Percentiles rank a stretch among this genome's conserved stretches.
These are phyloP conservation scores for Oophaga pumilio DNA, from an alignment of 2,113 vertebrate species.

Conservation along the genomic window DNA sequence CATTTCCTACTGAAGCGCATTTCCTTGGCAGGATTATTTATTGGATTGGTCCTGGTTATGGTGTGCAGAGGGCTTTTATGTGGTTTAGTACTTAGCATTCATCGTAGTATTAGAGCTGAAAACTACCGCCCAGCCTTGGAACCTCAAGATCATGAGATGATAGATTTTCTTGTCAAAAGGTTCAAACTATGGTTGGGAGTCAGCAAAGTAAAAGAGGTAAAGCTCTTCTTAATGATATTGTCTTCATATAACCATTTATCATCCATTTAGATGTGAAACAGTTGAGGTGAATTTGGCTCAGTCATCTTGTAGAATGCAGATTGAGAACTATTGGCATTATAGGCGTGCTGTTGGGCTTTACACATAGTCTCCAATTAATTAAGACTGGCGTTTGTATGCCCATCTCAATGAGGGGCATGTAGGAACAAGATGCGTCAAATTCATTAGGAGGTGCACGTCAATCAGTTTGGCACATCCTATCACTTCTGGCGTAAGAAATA, in stretches of 20 bases:
- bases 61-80: conserved; percentile 68
- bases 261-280: not conserved
- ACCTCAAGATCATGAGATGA: conserved; percentile 80
- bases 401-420: too few relatives aligned
- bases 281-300: not conserved
- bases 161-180: conserved; percentile 80
- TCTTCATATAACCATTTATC: not conserved
- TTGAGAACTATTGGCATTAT: not conserved
- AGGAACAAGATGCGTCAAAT: too few relatives aligned
- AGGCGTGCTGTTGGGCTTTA: not conserved
- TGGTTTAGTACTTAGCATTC: conserved; percentile 67
- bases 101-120: conserved; percentile 66
- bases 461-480: too few relatives aligned
- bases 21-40: conserved; percentile 67
- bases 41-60: conserved; percentile 65
- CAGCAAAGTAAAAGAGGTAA: conserved; percentile 78
- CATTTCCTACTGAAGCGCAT: conserved; percentile 60
- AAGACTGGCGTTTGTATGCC: too few relatives aligned
- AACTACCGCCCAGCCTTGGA: conserved; percentile 68
- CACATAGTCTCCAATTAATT: not conserved
- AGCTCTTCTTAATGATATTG: not conserved
- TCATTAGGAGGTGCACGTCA: too few relatives aligned
- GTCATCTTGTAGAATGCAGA: not conserved
- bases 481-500: too few relatives aligned
- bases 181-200: conserved; percentile 80